A percentile compares a stretch with the other conserved stretches of the same genome.
Evolutionary conservation across 2,113 vertebrate genomes (phyloP).

Genomic region (Haplotaxodon microlepis): DNA sequence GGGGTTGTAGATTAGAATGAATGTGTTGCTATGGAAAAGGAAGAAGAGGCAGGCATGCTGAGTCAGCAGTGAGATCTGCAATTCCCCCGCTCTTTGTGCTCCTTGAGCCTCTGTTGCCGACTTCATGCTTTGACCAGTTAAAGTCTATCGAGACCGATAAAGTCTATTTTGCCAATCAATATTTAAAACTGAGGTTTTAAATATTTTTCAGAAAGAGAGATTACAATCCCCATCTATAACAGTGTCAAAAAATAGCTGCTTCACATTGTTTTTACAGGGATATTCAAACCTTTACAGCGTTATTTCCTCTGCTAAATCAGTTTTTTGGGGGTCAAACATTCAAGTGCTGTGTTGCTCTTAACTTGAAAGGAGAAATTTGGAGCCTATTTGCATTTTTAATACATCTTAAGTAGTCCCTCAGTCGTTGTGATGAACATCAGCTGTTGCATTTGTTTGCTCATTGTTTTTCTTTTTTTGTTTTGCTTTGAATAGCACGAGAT

Average conservation of each 20-base stretch:
- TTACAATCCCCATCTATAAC: neutral
- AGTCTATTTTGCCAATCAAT: neutral
- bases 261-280: neutral
- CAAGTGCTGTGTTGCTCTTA: neutral
- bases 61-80: slow-evolving; percentile 36
- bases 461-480: neutral
- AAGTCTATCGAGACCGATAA: neutral
- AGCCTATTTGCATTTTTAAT: neutral
- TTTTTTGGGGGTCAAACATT: neutral
- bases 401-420: neutral
- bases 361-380: neutral
- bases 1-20: slow-evolving; percentile 20
- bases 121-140: neutral
- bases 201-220: neutral
- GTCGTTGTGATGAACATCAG: neutral
- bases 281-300: neutral
- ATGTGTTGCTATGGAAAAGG: slow-evolving; percentile 55
- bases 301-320: neutral
- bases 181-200: neutral
- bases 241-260: neutral
- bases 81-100: neutral
- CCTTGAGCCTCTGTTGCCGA: neutral
- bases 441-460: neutral
- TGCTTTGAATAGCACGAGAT: neutral
- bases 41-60: slow-evolving; percentile 40